Percentiles rank a stretch among this genome's conserved stretches.
Evolutionary conservation across 2,888 invertebrate genomes (phyloP).

Genomic region (Drosophila villosipedis): DNA sequence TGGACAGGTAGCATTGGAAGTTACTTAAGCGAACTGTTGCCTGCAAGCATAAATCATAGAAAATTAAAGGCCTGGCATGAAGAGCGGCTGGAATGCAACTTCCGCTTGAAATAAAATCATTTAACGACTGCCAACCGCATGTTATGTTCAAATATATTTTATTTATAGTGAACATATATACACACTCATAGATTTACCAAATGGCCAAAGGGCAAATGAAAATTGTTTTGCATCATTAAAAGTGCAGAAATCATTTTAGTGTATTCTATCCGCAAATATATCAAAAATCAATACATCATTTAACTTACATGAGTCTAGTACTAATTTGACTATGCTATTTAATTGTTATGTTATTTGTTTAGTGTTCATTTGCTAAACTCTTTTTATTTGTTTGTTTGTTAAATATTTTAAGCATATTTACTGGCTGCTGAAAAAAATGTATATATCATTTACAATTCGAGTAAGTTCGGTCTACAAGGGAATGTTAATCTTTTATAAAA

Average conservation of each 20-base stretch:
- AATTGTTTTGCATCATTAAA: background rate
- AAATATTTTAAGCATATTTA: background rate
- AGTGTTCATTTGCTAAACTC: background rate
- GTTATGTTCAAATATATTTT: background rate
- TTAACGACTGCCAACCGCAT: conserved; percentile 26
- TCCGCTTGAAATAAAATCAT: conserved; percentile 56
- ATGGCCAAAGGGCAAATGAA: background rate
- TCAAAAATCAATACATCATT: background rate
- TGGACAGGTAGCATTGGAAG: conserved; percentile 53
- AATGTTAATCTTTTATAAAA: background rate
- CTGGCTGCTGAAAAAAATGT: background rate
- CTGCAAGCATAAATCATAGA: conserved; percentile 68
- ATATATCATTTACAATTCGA: background rate
- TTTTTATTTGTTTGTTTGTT: background rate
- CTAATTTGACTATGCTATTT: background rate
- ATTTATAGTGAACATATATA: background rate
- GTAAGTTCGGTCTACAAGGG: background rate
- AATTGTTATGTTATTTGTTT: background rate
- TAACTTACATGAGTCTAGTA: background rate
- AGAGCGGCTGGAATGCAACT: conserved; percentile 25
- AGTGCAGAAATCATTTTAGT: background rate
- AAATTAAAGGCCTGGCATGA: conserved; percentile 60
- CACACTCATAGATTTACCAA: background rate
- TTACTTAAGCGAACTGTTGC: conserved; percentile 52
- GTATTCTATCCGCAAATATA: background rate